Base-by-base conservation (phyloP, 2,888 invertebrate genomes). In the Fragum whitleyi region DNA sequence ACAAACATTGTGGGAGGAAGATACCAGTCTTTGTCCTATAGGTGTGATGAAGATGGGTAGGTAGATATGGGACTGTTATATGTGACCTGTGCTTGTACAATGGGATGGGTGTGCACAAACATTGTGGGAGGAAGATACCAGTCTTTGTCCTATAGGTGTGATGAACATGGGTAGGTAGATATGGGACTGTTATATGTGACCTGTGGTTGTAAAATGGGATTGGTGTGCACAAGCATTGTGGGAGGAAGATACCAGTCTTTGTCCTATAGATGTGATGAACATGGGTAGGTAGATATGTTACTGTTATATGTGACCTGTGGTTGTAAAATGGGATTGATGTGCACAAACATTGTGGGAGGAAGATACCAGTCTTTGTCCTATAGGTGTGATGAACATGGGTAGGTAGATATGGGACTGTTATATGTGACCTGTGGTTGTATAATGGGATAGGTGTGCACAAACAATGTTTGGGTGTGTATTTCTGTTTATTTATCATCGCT, bases 301-400 rank as follows among this genome's bases (percentile, higher is more conserved):
- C n/a, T n/a, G n/a, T 69, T 86, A 7, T 89, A 85, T 83, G 57
- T 79, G 5, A 29, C 77, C 6, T 82, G 79, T 77, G 90, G 90
- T 11, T 74, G 79, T 26, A 62, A 87, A 28, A 65, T 86, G 19
- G 86, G 85, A 1, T 88, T 89, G 88, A 68, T 85, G 23, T 81
- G 80, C 71, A 81, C 88, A 14, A 67, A 72, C 61, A 74, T 88
- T 9, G 73, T 88, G 11, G 87, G 87, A 2, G 79, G 65, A 2
- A 72, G 87, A 53, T 90, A 89, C 79, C 28, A 80, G 6, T 69
- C 79, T 23, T 83, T 90, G 36, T 80, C 86, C 9, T 70, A 67
- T 61, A 77, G 67, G 51, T 81, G 79, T 71, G 55, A 71, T 14
- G 70, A 65, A 42, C 21, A 81, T 59, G 79, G 85, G 85, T 85